Evolutionary conservation across 2,888 invertebrate species (phyloP), one percentile per base, ranked within the genome.

Genomic region (Coelinius sp.): DNA sequence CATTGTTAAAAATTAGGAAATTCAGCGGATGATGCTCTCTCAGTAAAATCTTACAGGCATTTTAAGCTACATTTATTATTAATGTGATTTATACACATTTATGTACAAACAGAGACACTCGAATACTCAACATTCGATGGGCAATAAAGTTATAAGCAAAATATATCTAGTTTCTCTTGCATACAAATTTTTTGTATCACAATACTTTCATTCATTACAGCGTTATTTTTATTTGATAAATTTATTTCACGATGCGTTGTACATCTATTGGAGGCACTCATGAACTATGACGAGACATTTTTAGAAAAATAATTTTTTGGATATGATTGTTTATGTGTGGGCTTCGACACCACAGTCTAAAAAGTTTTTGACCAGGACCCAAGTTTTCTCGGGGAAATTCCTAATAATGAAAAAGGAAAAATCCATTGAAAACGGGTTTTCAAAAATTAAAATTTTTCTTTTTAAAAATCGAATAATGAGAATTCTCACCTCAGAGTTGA

Each of bases 281-380:
- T 31, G 8, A 31, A 31, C 8, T 31, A 4, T 31, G 44, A 44
- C 44, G 44, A 44, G 14, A 17, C 1, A 44, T 17, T 17, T 49
- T 46, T 20, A 49, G 14, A 4, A 49, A 49, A 17, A 49, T 41
- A 17, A 1, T 64, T 53, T 67, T 46, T 35, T 12, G 14, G 25
- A 10, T 31, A n/a, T 46, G 12, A n/a, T 12, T 6, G 27, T 63
- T 49, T 49, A 69, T 63, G 49, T 62, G 62, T 92, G 90, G 0
- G 91, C 89, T 35, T 93, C 91, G 2, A 94, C 88, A 22, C 93
- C 93, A 7, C 91, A 90, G 78, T 92, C 93, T 35, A 93, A 76
- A 82, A 93, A 94, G 83, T 93, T 93, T 79, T 89, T 89, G 0
- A 92, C 70, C 75, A 89, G 85, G 3, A 89, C 77, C 35, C 90